Percentiles rank a stretch among this genome's conserved stretches.
These are phyloP conservation scores for Euclidia mi DNA, from an alignment of 2,888 invertebrate species.

Conservation along the genomic window DNA sequence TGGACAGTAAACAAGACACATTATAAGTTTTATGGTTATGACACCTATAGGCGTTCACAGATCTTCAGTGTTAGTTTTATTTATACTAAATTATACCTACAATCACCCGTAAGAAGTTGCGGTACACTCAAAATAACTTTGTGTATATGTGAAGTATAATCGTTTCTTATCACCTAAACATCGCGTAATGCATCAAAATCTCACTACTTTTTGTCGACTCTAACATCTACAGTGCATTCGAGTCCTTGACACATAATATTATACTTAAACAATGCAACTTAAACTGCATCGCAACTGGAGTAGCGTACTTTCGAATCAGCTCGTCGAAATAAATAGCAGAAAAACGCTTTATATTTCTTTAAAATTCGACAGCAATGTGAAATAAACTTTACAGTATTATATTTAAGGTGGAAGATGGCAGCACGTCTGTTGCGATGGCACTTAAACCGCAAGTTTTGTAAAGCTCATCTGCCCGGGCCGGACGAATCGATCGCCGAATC, in stretches of 20 bases:
- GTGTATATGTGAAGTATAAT: too few relatives aligned
- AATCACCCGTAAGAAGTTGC: too few relatives aligned
- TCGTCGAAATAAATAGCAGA: not conserved
- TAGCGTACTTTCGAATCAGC: not conserved
- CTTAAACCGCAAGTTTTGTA: not conserved
- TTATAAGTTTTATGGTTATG: too few relatives aligned
- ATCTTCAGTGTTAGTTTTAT: too few relatives aligned
- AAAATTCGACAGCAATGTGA: not conserved
- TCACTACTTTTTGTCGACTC: constrained; percentile 2
- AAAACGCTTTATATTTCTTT: constrained; percentile 3
- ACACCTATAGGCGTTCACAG: too few relatives aligned
- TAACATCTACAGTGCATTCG: not conserved
- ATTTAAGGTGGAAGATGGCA: not conserved
- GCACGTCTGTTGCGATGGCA: not conserved
- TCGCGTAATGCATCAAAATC: constrained; percentile 16
- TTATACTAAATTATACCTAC: too few relatives aligned
- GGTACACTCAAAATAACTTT: too few relatives aligned
- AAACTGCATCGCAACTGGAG: not conserved
- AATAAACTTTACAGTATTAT: not conserved
- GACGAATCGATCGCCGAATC: constrained; percentile 57
- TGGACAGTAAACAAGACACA: too few relatives aligned
- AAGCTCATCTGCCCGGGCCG: constrained; percentile 57
- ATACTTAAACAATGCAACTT: not conserved
- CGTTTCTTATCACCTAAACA: not conserved
- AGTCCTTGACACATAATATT: not conserved